Conservation (phyloP, 1,140 invertebrate species). For the Steinernema khuongi region DNA sequence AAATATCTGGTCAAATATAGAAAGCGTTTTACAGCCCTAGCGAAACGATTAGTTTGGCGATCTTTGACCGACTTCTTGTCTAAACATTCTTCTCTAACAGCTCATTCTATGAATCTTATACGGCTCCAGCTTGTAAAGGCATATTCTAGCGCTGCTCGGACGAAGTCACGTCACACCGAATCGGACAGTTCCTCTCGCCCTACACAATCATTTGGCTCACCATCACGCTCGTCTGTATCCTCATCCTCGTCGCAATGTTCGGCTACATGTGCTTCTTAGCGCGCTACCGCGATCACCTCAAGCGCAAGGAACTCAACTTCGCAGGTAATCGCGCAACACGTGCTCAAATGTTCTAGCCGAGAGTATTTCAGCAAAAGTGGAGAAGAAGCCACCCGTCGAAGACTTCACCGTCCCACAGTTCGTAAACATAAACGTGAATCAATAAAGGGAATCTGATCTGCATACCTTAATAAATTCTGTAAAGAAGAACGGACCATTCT, state of each 20-base stretch:
- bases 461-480: no score
- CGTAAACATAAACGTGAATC: background rate
- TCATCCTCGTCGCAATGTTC: background rate
- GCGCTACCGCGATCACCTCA: background rate
- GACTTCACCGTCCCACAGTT: slow-evolving; percentile 5
- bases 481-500: background rate
- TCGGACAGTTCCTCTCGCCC: background rate
- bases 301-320: background rate
- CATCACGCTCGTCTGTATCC: background rate
- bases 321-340: background rate
- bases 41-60: no score
- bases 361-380: background rate
- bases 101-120: background rate
- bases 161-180: background rate
- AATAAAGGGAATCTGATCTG: no score
- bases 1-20: no score
- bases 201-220: background rate
- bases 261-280: slow-evolving; percentile 8
- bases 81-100: background rate
- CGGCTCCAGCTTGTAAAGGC: background rate
- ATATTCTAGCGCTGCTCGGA: background rate
- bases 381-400: background rate
- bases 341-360: background rate
- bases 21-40: no score
- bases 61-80: no score